Base-by-base conservation (phyloP, 2,797 vertebrate genomes). In the Epinephelus malabaricus region DNA sequence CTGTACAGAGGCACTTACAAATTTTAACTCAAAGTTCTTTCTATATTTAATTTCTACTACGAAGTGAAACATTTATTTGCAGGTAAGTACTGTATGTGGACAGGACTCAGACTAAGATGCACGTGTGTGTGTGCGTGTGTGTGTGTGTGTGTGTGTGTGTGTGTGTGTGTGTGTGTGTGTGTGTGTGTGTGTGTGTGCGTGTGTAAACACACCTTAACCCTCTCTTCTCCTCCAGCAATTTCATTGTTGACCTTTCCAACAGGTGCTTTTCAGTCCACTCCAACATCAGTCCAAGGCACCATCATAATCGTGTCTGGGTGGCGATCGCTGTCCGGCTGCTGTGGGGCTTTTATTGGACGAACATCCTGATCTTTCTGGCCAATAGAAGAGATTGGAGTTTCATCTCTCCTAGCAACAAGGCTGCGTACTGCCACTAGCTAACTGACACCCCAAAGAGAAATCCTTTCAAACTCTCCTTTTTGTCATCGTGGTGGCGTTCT, bases 341-440 rank as follows among this genome's bases (percentile, higher is more conserved):
- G 86, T 45, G 71, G 69, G 25, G 9, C 46, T 72, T 72, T 61
- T 88, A 95, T 96, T 97, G 96, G 97, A 87, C 27, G 77, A 82
- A 80, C 17, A 47, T 50, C 76, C 83, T 85, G 86, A 70, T 86
- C 78, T 70, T 51, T 4, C 47, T 65, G 91, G 78, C 96, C 96
- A 97, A 96, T 96, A 34, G 46, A 79, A 81, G 47, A 64, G 81
- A 54, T 47, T 73, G 86, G 93, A 91, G 86, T 92, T 85, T 81
- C 87, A 93, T 90, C 95, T 91, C 94, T 95, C 97, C 95, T 96
- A 97, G 96, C 96, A 98, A 98, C 97, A 97, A 94, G 94, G 91
- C 91, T 93, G 93, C 89, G 90, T 88, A 87, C 86, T 92, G 66
- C 89, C 85, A 92, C 88, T 71, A 68, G 92, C 92, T 92, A 95